Base-by-base conservation (phyloP, 2,888 invertebrate genomes). In the Diaperis boleti region DNA sequence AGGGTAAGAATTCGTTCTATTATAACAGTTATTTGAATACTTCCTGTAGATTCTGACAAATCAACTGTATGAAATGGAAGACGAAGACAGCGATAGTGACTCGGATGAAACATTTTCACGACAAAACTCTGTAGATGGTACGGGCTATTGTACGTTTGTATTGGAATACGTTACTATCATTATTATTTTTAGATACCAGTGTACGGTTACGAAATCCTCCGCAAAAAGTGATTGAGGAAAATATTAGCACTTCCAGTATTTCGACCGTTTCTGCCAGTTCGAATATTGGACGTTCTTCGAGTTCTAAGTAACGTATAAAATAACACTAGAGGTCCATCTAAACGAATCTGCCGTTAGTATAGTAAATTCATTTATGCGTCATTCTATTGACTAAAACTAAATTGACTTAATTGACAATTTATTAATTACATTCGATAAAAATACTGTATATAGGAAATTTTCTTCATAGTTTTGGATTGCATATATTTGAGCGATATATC, bases 1-100 rank as follows among this genome's bases (percentile, higher is more conserved):
- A 87, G 86, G 83, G 92, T 92, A 79, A 77, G 81, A 18, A 11
- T 45, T 63, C 35, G 44, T 31, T 52, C 4, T 37, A 4, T 14
- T 6, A 8, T 41, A 35, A 4, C 26, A 11, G 7, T 7, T 20
- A 42, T 47, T 18, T 47, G 6, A 62, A 52, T 29, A 8, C 11
- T 17, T 50, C 52, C 65, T 70, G 10, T 63, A 79, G 78, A 76
- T 80, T 66, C 67, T 80, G 49, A 78, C 72, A 22, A 72, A 74
- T 59, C 72, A 71, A 7, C 63, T 69, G 14, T 72, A 69, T 59
- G 72, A 72, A 49, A 56, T 49, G 22, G 72, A 73, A 11, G 57
- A 57, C 2, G 57, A 63, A 5, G 71, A 72, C 6, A 68, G 67
- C 39, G 74, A 74, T 5, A 68, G 70, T 4, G 74, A 73, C 47